Conservation (phyloP, 2,888 invertebrate genomes). For the Tetragonula carbonaria region DNA sequence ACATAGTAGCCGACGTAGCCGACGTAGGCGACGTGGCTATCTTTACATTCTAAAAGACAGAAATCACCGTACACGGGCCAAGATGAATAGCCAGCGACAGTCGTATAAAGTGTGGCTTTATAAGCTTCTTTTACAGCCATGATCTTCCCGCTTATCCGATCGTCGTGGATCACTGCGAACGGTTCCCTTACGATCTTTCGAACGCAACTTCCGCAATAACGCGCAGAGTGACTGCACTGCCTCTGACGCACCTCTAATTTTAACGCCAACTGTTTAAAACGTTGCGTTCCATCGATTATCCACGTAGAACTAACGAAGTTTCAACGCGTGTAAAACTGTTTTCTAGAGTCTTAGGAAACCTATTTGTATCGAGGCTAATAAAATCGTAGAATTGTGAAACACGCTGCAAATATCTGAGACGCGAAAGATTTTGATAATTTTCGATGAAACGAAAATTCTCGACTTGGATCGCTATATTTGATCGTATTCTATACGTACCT, state of each 20-base stretch:
- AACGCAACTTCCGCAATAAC: conserved; percentile 56
- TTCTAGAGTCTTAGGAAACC: neutral
- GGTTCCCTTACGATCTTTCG: conserved; percentile 44
- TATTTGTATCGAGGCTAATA: neutral
- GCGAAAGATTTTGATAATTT: neutral
- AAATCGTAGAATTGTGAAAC: neutral
- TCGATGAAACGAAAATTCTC: no score
- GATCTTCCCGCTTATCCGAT: conserved; percentile 54
- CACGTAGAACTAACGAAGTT: conserved; percentile 11
- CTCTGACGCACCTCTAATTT: conserved; percentile 27
- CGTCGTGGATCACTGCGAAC: conserved; percentile 53
- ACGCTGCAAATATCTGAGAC: neutral
- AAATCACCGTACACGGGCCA: conserved; percentile 31
- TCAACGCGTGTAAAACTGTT: neutral
- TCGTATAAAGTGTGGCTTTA: conserved; percentile 50
- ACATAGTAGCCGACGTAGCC: conserved; percentile 4
- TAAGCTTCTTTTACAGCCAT: conserved; percentile 50
- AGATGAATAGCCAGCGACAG: conserved; percentile 43
- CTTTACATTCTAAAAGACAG: conserved; percentile 26
- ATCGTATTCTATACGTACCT: no score
- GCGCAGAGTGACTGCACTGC: conserved; percentile 36
- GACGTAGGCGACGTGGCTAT: neutral
- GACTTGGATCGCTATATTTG: no score
- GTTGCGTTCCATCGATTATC: neutral
- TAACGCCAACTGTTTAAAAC: conserved; percentile 17